Base-by-base conservation (phyloP, 1,140 invertebrate species). In the Brachionus rubens region DNA sequence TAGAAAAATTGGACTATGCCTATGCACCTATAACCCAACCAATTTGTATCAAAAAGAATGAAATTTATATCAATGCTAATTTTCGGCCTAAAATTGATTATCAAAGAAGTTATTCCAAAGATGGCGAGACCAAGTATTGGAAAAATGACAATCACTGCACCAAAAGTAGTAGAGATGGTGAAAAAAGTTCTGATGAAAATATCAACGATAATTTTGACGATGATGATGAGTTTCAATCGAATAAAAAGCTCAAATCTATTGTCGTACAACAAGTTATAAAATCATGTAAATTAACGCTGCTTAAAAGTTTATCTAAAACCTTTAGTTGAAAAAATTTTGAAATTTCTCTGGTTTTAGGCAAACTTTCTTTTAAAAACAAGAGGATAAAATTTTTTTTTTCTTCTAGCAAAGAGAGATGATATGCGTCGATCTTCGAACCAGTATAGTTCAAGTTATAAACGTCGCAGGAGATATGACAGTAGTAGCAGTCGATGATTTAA, bases 191-290 rank as follows among this genome's bases (percentile, higher is more conserved):
- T 5, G 14, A 16, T 21, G 28, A 59, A 2, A 30, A 33, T 41
- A 33, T 16, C 6, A 30, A 59, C 28, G 10, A n/a, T 16, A 36
- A 33, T 59, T 2, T 36, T 6, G 59, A 65, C 26, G 59, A 65
- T 2, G 59, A 65, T 43, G 59, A 65, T 26, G 36, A 65, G 1
- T 65, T 43, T 65, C 36, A 65, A 26, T 16, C n/a, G 24, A 65
- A 43, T 43, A 65, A 65, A 65, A 65, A 65, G 24, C 59, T 65
- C 30, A 19, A 41, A 24, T 65, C 59, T 24, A 65, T 65, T 46
- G 59, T 65, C n/a, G n/a, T n/a, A 33, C 54, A 59, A 36, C 54
- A 59, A 59, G 54, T 59, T 59, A 36, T 59, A 16, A 59, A 59
- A 36, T 33, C 54, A 59, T 33, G 54, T 59, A 59, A 30, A 19